A percentile compares a stretch with the other conserved stretches of the same genome.
phyloP scores from a whole-genome alignment of 2,888 invertebrate genomes.

The Tricholauxania praeusta region DNA sequence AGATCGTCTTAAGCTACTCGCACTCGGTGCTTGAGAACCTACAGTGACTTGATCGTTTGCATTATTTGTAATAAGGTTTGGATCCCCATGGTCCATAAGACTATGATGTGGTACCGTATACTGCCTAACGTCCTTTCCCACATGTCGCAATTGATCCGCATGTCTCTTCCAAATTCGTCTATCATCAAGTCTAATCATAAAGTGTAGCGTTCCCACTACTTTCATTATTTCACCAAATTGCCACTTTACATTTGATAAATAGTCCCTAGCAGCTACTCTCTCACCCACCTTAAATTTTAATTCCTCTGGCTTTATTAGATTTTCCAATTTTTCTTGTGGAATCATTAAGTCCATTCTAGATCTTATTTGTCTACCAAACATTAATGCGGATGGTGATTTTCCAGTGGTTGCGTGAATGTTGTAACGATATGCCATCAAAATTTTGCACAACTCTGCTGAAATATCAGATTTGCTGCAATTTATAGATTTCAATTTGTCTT shows the following conservation, averaged over 20 bases:
- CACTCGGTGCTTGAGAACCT: neutral
- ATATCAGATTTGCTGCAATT: constrained; percentile 16
- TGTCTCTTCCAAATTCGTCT: constrained; percentile 16
- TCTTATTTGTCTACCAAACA: constrained; percentile 31
- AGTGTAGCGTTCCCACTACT: constrained; percentile 29
- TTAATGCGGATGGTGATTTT: constrained; percentile 28
- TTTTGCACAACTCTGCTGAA: neutral
- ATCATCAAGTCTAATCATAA: constrained; percentile 6
- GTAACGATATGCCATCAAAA: neutral
- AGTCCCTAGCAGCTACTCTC: constrained; percentile 41
- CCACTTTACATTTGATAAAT: too few relatives aligned
- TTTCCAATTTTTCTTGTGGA: neutral
- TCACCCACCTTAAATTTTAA: constrained; percentile 29
- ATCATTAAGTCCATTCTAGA: constrained; percentile 27
- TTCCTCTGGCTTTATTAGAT: neutral
- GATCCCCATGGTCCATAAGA: neutral
- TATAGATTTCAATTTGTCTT: constrained; percentile 27
- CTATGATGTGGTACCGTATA: neutral
- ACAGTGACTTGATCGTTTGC: neutral
- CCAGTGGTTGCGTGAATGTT: constrained; percentile 22
- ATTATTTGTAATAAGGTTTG: neutral
- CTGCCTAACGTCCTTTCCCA: neutral
- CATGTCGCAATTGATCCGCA: neutral
- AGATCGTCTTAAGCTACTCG: too few relatives aligned
- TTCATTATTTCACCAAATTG: constrained; percentile 31